Percentiles rank a stretch among this genome's conserved stretches.
These are phyloP conservation scores for Halichoerus grypus DNA, from an alignment of 2,113 vertebrate species.

Conservation along the genomic window DNA sequence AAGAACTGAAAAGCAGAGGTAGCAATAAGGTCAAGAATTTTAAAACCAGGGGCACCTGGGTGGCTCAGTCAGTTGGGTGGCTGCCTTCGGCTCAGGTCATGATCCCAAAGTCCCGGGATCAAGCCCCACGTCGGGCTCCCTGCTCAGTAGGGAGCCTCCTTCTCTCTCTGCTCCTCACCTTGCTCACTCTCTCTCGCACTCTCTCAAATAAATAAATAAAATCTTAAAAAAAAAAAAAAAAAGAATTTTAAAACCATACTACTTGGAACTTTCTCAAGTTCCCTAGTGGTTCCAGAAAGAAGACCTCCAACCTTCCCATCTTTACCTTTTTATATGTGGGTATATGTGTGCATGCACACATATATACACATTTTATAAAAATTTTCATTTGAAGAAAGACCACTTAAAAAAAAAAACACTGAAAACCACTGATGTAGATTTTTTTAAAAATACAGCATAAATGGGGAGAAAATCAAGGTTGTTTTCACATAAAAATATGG, in stretches of 20 bases:
- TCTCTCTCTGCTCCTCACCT: no score
- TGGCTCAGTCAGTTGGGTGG: no score
- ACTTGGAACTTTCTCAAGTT: not conserved
- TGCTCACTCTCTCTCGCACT: no score
- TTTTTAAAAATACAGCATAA: not conserved
- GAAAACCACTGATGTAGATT: not conserved
- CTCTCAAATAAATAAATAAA: no score
- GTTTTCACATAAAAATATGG: not conserved
- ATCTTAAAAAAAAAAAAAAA: no score
- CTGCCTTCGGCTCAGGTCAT: no score
- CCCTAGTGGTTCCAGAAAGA: not conserved
- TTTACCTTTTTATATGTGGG: accelerated
- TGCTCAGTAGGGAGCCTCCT: no score
- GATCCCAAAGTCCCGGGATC: no score
- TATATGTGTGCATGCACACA: accelerated
- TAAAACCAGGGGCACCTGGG: no score
- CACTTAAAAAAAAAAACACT: not conserved
- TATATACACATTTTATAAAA: not conserved
- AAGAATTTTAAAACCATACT: not conserved
- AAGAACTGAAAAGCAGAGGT: not conserved
- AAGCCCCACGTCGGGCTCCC: no score
- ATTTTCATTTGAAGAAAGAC: not conserved
- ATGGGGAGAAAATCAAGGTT: not conserved
- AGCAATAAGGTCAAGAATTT: not conserved
- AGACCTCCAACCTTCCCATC: not conserved